Base-by-base conservation (phyloP, 2,888 invertebrate genomes). In the Drymonia ruficornis region DNA sequence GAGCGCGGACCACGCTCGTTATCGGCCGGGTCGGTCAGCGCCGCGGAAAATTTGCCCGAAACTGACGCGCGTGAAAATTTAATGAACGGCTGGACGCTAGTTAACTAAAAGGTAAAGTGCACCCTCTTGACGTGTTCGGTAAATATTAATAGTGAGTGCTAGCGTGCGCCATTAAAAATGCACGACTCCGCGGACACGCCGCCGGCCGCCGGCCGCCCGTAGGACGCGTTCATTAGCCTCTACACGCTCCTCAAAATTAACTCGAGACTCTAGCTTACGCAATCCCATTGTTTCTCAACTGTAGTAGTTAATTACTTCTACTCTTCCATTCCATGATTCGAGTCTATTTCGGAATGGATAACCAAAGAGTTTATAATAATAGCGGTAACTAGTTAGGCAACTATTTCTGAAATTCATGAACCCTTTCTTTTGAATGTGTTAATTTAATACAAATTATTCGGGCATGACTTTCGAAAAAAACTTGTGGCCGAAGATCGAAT, bases 41-140 rank as follows among this genome's bases (percentile, higher is more conserved):
- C 91, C 89, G 91, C 91, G 91, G 91, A 91, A 92, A 92, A 91
- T 91, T 91, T 82, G 87, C 83, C 90, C 90, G 86, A 91, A 92
- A 91, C 91, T 91, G 92, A 91, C 91, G 91, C 92, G 91, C 92
- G 92, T 92, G 92, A 92, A 92, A 92, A 92, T 92, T 92, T 92
- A 92, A 92, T 92, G 92, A 92, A 92, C 92, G 88, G 89, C 91
- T 89, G 91, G 91, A 91, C 91, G 91, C 90, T 91, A 92, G 92
- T 92, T 91, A 91, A 91, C 91, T 92, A 91, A 91, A 92, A 92
- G 92, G 92, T 91, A 91, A 92, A 92, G 91, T 91, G 91, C 91
- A 91, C 92, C 91, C 92, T 91, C 92, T 92, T 91, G 91, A 91
- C 91, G 91, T 91, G 91, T 90, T 91, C 91, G 91, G 90, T 90